These are phyloP conservation scores for Lacerta bilineata DNA, from an alignment of 2,797 vertebrate species.

Conservation along the genomic window DNA sequence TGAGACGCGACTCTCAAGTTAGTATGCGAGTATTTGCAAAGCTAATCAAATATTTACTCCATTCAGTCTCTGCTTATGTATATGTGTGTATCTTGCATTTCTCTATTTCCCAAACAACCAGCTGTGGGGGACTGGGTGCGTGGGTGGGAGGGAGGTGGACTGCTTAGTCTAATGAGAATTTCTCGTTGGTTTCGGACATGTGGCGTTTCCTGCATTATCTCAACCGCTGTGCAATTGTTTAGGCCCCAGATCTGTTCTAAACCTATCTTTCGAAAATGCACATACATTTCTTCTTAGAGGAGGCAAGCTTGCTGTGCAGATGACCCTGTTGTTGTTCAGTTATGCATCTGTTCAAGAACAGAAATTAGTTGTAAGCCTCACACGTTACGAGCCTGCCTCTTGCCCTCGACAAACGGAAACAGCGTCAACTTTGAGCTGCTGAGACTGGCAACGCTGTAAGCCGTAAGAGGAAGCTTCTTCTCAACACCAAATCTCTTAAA, in stretches of 20 bases:
- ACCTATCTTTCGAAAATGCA: not conserved
- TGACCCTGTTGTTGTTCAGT: conserved; percentile 10
- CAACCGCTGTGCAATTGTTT: too few relatives aligned
- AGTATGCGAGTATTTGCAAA: not conserved
- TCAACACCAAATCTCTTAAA: conserved; percentile 38
- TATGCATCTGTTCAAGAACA: not conserved
- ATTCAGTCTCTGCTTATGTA: conserved; percentile 6
- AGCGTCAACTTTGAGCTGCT: not conserved
- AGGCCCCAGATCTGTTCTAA: not conserved
- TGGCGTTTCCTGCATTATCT: not conserved
- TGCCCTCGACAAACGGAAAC: not conserved
- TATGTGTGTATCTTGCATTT: not conserved
- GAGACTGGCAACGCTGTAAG: not conserved
- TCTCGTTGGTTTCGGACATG: not conserved
- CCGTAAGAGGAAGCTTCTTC: not conserved
- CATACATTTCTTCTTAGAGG: not conserved
- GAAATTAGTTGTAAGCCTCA: not conserved
- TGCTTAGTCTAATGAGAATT: not conserved
- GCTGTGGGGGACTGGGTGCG: not conserved
- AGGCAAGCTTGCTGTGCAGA: not conserved
- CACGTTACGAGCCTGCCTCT: not conserved
- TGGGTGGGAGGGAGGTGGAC: not conserved
- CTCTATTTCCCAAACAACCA: conserved; percentile 7
- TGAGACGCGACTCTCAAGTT: not conserved
- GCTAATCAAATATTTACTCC: conserved; percentile 44